Base-by-base conservation (phyloP, 2,888 invertebrate species). In the Melolontha melolontha region DNA sequence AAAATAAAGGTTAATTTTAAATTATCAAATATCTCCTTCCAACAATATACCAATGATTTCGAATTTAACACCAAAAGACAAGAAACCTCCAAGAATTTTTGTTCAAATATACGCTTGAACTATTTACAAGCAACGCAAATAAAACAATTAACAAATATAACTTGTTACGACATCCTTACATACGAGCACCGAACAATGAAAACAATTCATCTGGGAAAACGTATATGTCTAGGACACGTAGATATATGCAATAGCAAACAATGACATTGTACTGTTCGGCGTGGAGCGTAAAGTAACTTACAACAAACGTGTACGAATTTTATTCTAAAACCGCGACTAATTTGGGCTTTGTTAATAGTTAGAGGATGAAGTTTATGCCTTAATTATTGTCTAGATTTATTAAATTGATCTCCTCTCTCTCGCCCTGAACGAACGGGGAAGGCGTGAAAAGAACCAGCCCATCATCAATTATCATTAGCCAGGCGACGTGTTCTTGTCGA, bases 321-420 rank as follows among this genome's bases (percentile, higher is more conserved):
- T 78, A 78, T 78, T 75, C 77, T 74, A 75, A n/a, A 47, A 47
- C 76, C 76, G 75, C 75, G 76, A 77, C 79, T 79, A 79, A 80
- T 79, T 79, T 79, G 75, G 77, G 79, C 80, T 79, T 80, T 80
- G 79, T 80, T 80, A 80, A 80, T 80, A 80, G 80, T 80, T 79
- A 75, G 78, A 79, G 78, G 78, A 78, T 78, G 77, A 79, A 80
- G 80, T 80, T 79, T 79, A 78, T 75, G 79, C 79, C 77, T 78
- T 79, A 79, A 79, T 79, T 79, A 79, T 79, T 78, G 78, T 78
- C 74, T 76, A 79, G 79, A 79, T 79, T 79, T 79, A 79, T 79
- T 80, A 78, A 79, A 79, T 79, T 79, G 79, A 79, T 79, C 77
- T 74, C 74, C 44, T 59, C 59, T 44, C 59, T 6, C 34, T 6